Conservation (phyloP, 2,888 invertebrate species). For the Apoda limacodes region DNA sequence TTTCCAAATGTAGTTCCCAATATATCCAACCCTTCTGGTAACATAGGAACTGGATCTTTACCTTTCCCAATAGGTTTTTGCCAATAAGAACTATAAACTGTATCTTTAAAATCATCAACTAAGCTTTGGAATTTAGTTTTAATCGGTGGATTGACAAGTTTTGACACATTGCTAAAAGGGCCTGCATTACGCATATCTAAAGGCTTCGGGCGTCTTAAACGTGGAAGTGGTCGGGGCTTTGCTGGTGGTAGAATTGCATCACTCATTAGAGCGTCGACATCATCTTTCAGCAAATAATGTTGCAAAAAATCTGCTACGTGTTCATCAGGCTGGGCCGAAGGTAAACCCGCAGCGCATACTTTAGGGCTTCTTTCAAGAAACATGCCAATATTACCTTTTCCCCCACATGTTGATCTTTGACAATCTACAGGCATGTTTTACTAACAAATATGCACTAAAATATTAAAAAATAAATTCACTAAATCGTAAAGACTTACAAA, state of each 20-base stretch:
- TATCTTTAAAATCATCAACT: constrained; percentile 44
- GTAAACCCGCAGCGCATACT: constrained; percentile 49
- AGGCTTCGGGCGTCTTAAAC: constrained; percentile 35
- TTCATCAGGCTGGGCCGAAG: constrained; percentile 39
- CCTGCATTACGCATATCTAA: constrained; percentile 39
- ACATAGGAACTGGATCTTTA: constrained; percentile 43
- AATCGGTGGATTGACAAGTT: constrained; percentile 35
- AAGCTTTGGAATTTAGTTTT: constrained; percentile 47
- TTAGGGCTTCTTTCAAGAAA: constrained; percentile 45
- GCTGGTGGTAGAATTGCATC: constrained; percentile 42
- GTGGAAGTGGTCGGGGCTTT: constrained; percentile 34
- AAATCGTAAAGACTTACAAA: too few relatives aligned
- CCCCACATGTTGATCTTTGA: constrained; percentile 39
- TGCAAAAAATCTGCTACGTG: constrained; percentile 31
- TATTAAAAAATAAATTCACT: too few relatives aligned
- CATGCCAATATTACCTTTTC: constrained; percentile 49
- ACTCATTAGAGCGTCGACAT: constrained; percentile 42
- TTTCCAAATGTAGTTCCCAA: constrained; percentile 42
- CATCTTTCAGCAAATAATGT: constrained; percentile 47
- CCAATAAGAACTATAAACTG: constrained; percentile 49
- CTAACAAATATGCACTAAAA: too few relatives aligned
- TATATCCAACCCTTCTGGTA: constrained; percentile 45
- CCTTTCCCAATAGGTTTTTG: constrained; percentile 34
- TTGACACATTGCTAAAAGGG: constrained; percentile 27
- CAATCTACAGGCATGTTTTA: constrained; percentile 40